Base-by-base conservation (phyloP, 2,113 vertebrate species). In the Elanus axillaris region DNA sequence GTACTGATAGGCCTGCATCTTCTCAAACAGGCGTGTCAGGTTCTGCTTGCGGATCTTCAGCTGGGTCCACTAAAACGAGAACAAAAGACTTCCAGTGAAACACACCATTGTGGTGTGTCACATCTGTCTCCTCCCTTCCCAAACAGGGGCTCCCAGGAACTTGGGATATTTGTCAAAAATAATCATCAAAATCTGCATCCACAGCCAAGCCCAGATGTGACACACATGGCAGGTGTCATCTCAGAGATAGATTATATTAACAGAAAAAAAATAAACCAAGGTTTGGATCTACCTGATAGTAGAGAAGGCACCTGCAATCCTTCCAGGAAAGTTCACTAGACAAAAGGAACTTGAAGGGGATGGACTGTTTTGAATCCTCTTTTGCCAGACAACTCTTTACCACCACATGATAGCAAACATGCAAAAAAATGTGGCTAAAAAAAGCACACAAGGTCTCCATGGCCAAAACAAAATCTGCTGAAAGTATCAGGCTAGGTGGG, bases 1-100 rank as follows among this genome's bases (percentile, higher is more conserved):
- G 20, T 99, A 99, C 94, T 99, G 99, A 95, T 98, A 99, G 50
- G 99, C 98, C 95, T 99, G 99, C 99, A 99, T 99, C 97, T 99
- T 99, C 97, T 99, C 99, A 97, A 99, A 99, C 22, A 99, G 98
- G 15, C 99, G 98, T 1, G 99, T 99, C 95, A 99, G 97, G 97
- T 99, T 99, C 98, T 99, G 99, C 97, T 99, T 99, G 31, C 99
- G 98, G 82, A 99, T 99, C 97, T 98, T 99, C 96, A 99, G 98
- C 81, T 99, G 99, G 47, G 99, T 99, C 99, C 99, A 99, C 99
- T 99, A 95, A 23, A 3, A 89, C 0, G 10, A 66, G 6, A 95
- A 55, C 5, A 92, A 67, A 69, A 80, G 42, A 89, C 16, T 48
- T 19, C 5, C 67, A 93, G 63, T 97, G 67, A 81, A 92, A 93